These are phyloP conservation scores for Parazoanthus darwini DNA, from an alignment of 92 coral and sea anemone genomes.

Conservation along the genomic window DNA sequence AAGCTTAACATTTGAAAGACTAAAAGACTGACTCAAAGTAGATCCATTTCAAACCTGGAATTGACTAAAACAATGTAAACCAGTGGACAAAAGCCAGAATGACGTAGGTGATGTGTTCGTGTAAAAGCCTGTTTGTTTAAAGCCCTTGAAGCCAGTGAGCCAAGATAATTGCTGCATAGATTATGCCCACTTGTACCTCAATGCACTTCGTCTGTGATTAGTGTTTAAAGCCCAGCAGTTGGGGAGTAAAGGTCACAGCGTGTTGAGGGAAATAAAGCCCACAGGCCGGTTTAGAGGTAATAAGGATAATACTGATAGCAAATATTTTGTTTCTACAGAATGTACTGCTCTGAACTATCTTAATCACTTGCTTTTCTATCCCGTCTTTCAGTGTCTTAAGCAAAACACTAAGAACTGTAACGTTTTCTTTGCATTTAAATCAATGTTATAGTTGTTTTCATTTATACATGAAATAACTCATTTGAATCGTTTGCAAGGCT, in stretches of 20 bases:
- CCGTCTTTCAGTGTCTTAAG: too few relatives aligned
- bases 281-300: conserved; percentile 16
- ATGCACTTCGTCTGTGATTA: background rate
- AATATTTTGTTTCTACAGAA: background rate
- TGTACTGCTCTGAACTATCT: background rate
- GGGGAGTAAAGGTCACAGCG: background rate
- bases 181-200: background rate
- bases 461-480: too few relatives aligned
- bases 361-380: background rate
- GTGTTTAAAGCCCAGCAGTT: conserved; percentile 11
- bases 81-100: background rate
- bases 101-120: background rate
- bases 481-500: too few relatives aligned
- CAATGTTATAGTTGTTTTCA: too few relatives aligned
- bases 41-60: background rate
- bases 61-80: background rate
- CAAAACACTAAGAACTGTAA: too few relatives aligned
- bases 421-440: too few relatives aligned
- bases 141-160: conserved; percentile 16
- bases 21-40: background rate
- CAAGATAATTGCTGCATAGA: background rate
- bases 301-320: background rate
- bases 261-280: conserved; percentile 12
- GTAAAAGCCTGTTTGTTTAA: background rate
- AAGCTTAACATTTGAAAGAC: background rate